Percentiles rank a stretch among this genome's conserved stretches.
These are phyloP conservation scores for Acanthopleura granulata DNA, from an alignment of 2,888 invertebrate species.

Conservation along the genomic window DNA sequence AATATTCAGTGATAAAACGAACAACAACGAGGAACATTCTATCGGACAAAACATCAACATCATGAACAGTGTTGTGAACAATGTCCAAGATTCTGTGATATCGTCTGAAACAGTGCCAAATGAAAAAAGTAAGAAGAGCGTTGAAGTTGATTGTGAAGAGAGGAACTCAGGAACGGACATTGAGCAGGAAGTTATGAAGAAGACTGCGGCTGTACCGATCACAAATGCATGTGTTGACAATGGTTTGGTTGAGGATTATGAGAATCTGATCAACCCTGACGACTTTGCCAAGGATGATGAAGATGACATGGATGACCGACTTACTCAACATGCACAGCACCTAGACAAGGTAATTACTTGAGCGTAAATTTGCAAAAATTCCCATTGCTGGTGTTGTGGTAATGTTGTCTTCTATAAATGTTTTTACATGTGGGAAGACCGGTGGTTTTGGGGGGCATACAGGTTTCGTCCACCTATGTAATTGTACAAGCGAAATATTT, in stretches of 20 bases:
- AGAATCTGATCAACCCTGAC: too few species aligned
- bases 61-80: not conserved
- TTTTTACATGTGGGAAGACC: too few species aligned
- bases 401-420: too few species aligned
- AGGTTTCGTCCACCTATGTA: too few species aligned
- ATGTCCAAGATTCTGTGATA: not conserved
- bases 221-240: too few species aligned
- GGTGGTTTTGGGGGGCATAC: too few species aligned
- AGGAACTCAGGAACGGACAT: not conserved
- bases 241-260: too few species aligned
- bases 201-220: not conserved
- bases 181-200: not conserved
- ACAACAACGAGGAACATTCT: not conserved
- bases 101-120: not conserved
- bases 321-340: slow-evolving; percentile 30
- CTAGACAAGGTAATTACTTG: slow-evolving; percentile 42
- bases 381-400: too few species aligned
- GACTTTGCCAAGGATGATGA: not conserved
- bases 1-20: not conserved
- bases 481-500: too few species aligned
- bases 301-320: slow-evolving; percentile 10
- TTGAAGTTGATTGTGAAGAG: not conserved
- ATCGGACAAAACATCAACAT: not conserved
- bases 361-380: too few species aligned
- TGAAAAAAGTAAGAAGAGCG: not conserved